Conservation (phyloP, 1,140 invertebrate genomes). For the Patella vulgata region DNA sequence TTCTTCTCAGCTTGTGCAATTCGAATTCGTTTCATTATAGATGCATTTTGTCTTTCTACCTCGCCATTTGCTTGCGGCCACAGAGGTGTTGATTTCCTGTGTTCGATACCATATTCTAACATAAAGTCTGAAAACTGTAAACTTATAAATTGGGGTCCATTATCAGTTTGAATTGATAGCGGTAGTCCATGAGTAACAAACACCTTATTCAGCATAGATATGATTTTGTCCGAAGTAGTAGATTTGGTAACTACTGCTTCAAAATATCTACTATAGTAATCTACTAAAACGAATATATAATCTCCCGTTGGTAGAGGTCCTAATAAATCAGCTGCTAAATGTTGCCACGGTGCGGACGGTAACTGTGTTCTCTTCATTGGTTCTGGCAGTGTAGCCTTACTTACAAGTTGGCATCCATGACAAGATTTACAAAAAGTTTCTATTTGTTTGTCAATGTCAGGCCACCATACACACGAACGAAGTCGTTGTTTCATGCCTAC, state of each 20-base stretch:
- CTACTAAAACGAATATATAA: slow-evolving; percentile 26
- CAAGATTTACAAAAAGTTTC: slow-evolving; percentile 26
- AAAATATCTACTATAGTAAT: slow-evolving; percentile 34
- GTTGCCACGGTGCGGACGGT: slow-evolving; percentile 25
- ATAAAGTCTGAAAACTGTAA: not conserved
- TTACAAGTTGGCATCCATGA: slow-evolving; percentile 29
- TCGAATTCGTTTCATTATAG: slow-evolving; percentile 35
- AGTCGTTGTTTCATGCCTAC: slow-evolving; percentile 27
- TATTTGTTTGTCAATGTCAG: slow-evolving; percentile 31
- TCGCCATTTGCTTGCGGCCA: slow-evolving; percentile 43
- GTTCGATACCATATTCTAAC: slow-evolving; percentile 18
- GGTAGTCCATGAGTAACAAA: slow-evolving; percentile 31
- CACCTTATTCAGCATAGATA: slow-evolving; percentile 11
- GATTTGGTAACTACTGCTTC: slow-evolving; percentile 21
- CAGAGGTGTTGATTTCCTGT: slow-evolving; percentile 22
- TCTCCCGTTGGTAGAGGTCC: slow-evolving; percentile 30
- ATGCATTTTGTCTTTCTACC: slow-evolving; percentile 39
- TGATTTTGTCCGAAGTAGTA: slow-evolving; percentile 20
- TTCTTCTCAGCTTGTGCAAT: slow-evolving; percentile 34
- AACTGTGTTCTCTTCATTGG: slow-evolving; percentile 19
- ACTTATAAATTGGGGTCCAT: no score
- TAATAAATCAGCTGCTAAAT: slow-evolving; percentile 29
- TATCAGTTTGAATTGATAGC: slow-evolving; percentile 19
- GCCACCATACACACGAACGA: slow-evolving; percentile 37
- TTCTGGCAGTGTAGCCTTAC: slow-evolving; percentile 1